phyloP scores from a whole-genome alignment of 1,140 invertebrate species.

The Eciton burchellii region DNA sequence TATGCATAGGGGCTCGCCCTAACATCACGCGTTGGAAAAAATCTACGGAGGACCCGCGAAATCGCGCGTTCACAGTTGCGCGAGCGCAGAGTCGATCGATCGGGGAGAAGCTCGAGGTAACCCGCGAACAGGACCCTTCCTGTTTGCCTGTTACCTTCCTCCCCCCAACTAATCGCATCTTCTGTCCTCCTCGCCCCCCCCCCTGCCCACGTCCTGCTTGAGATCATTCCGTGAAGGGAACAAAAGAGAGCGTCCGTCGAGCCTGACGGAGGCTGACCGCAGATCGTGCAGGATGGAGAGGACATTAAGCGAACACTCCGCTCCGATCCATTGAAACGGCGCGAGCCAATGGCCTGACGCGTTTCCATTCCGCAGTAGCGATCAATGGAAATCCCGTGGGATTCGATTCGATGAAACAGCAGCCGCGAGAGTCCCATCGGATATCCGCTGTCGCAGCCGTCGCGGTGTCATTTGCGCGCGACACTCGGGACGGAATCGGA shows the following conservation, averaged over 20 bases:
- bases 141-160: not conserved
- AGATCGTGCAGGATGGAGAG: slow-evolving; percentile 53
- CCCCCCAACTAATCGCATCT: slow-evolving; percentile 20
- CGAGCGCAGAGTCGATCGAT: not conserved
- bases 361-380: slow-evolving; percentile 59
- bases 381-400: slow-evolving; percentile 67
- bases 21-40: too few relatives aligned
- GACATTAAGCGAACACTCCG: slow-evolving; percentile 65
- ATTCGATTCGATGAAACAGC: slow-evolving; percentile 69
- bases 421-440: slow-evolving; percentile 65
- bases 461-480: slow-evolving; percentile 50
- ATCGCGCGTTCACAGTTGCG: not conserved
- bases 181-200: not conserved
- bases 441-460: slow-evolving; percentile 40
- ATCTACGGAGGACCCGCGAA: too few relatives aligned
- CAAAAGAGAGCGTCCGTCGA: slow-evolving; percentile 43
- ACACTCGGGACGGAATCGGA: slow-evolving; percentile 50
- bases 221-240: slow-evolving; percentile 5
- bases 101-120: slow-evolving; percentile 15
- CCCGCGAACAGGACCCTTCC: not conserved
- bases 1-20: not conserved
- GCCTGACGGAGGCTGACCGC: slow-evolving; percentile 39
- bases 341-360: slow-evolving; percentile 71
- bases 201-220: too few relatives aligned
- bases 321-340: slow-evolving; percentile 70